phyloP scores from a whole-genome alignment of 2,797 vertebrate genomes.

The Spondyliosoma cantharus region DNA sequence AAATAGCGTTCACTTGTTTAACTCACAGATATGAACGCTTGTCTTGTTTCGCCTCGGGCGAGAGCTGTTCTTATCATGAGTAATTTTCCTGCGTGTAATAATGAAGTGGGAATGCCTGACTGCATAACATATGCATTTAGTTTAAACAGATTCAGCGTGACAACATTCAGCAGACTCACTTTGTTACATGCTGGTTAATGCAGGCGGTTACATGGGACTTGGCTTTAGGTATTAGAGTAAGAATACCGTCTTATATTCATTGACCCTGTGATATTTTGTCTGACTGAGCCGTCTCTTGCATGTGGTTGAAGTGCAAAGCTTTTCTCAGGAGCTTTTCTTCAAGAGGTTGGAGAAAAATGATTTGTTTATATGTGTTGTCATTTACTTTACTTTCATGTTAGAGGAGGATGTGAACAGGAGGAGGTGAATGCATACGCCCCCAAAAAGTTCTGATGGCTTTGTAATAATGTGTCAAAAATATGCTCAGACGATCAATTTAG shows the following conservation, averaged over 20 bases:
- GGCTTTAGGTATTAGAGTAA: slow-evolving; percentile 12
- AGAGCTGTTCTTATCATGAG: slow-evolving; percentile 63
- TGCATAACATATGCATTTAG: slow-evolving; percentile 41
- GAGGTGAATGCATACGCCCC: background rate
- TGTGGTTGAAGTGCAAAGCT: background rate
- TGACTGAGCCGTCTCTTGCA: background rate
- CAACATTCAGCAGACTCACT: slow-evolving; percentile 28
- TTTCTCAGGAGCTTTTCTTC: background rate
- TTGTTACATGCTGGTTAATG: slow-evolving; percentile 15
- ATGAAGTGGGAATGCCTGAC: slow-evolving; percentile 57
- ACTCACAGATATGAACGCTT: slow-evolving; percentile 59
- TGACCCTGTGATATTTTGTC: background rate
- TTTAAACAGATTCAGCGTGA: slow-evolving; percentile 40
- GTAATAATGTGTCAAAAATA: too few relatives aligned
- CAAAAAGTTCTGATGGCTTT: background rate
- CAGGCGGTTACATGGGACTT: background rate
- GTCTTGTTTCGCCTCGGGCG: slow-evolving; percentile 63
- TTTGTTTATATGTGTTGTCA: background rate
- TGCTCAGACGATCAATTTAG: too few relatives aligned
- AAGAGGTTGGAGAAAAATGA: background rate
- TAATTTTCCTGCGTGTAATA: slow-evolving; percentile 70
- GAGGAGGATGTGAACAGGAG: background rate
- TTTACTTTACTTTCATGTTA: background rate
- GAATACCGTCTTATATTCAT: background rate
- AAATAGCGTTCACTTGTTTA: slow-evolving; percentile 60